Percentiles rank a stretch among this genome's conserved stretches.
These are phyloP conservation scores for Nysson spinosus DNA, from an alignment of 2,888 invertebrate species.

Conservation along the genomic window DNA sequence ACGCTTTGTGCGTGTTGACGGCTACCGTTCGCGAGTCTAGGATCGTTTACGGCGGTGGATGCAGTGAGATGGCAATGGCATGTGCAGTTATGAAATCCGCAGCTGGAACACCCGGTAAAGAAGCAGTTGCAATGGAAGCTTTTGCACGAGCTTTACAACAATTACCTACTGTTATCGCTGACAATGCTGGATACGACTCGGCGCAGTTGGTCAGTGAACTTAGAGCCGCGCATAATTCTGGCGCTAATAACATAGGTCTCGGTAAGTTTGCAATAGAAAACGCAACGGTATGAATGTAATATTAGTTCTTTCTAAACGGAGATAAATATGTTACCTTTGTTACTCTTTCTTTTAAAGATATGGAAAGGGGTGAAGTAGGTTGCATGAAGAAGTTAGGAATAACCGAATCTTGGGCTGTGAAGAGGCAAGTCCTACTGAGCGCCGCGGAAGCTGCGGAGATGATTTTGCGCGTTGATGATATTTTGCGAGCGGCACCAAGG, in stretches of 20 bases:
- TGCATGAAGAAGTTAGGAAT: conserved; percentile 96
- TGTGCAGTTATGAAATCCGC: conserved; percentile 92
- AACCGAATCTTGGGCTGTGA: conserved; percentile 98
- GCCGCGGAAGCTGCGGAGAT: conserved; percentile 99
- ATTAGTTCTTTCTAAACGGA: too few species aligned
- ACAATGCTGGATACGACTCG: conserved; percentile 99
- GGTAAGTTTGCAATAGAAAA: too few species aligned
- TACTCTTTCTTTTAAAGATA: conserved; percentile 81
- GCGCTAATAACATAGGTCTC: conserved; percentile 87
- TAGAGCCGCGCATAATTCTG: conserved; percentile 92
- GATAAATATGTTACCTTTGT: conserved; percentile 1
- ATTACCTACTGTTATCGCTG: conserved; percentile 96
- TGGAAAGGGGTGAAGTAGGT: conserved; percentile 91
- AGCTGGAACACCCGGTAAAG: conserved; percentile 95
- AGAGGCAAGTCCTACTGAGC: conserved; percentile 95
- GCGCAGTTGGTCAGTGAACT: conserved; percentile 95
- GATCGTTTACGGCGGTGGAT: conserved; percentile 95
- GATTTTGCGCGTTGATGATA: conserved; percentile 98
- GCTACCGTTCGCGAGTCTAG: conserved; percentile 96
- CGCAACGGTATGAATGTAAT: too few species aligned
- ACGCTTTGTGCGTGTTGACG: conserved; percentile 97
- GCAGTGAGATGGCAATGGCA: conserved; percentile 98
- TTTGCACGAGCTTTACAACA: conserved; percentile 93
- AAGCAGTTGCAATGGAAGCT: conserved; percentile 97
- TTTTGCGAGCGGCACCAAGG: conserved; percentile 94